Evolutionary conservation across 2,888 invertebrate species (phyloP), one percentile per base, ranked within the genome.

Genomic region (Globia sparganii): DNA sequence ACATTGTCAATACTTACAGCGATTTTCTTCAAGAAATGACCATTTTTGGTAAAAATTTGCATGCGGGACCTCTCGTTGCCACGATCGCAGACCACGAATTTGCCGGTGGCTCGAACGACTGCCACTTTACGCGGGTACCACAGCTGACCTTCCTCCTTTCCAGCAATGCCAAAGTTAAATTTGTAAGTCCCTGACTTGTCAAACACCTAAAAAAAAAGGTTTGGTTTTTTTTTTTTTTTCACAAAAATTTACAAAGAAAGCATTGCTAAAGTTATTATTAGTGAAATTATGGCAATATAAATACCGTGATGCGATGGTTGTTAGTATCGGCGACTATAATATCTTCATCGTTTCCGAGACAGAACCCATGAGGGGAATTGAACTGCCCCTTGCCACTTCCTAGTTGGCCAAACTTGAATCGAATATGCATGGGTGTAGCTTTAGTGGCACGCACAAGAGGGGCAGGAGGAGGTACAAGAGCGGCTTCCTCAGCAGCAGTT

Each of bases 101-200:
- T 99, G 59, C 98, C 98, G 72, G 98, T 98, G 76, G 98, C 98
- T 75, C 98, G 97, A 97, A 99, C 98, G 4, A 99, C 98, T 15
- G 99, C 99, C 70, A 99, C 99, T 95, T 99, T 99, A 68, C 99
- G 97, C 6, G 99, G 99, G 95, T 99, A 99, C 99, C 99, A 99
- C 84, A 99, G 96, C 92, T 99, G 99, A 0, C 99, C 99, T 92
- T 99, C 99, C 90, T 99, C 99, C 91, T 99, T 99, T 85, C 99
- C 99, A 78, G 99, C 98, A 76, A 98, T 98, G 66, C 99, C 99
- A 95, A 99, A 99, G 95, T 99, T 99, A 92, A 98, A 99, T 93
- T 99, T 99, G 93, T 98, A 99, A 75, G 98, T 98, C 64, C 99
- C 99, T 88, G 98, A 98, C 94, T 99, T 99, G 92, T 99, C 99